These are phyloP conservation scores for Heliangelus exortis DNA, from an alignment of 2,797 vertebrate genomes.

Conservation along the genomic window DNA sequence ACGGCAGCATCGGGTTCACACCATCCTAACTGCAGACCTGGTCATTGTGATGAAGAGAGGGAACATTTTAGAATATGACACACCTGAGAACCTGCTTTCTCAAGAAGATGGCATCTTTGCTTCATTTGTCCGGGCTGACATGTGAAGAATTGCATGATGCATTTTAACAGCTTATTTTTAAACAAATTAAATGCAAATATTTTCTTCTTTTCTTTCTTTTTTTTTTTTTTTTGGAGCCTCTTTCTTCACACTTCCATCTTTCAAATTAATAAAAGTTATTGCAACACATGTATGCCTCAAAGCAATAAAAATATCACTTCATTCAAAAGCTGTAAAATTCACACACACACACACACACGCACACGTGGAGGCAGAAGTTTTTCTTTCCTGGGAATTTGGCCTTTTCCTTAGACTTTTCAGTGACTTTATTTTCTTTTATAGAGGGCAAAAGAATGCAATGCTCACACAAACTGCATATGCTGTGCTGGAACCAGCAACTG, in stretches of 20 bases:
- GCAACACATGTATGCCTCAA: conserved; percentile 29
- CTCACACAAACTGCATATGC: conserved; percentile 16
- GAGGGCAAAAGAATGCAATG: not conserved
- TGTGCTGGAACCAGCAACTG: not conserved
- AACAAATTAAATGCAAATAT: conserved; percentile 20
- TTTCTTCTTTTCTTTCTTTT: not conserved
- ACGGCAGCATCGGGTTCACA: conserved; percentile 94
- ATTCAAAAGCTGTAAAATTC: not conserved
- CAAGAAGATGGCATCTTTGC: conserved; percentile 93
- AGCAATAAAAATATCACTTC: conserved; percentile 54
- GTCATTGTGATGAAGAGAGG: conserved; percentile 98
- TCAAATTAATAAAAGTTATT: conserved; percentile 33
- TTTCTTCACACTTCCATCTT: conserved; percentile 10
- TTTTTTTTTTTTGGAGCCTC: not conserved
- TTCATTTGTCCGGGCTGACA: conserved; percentile 95
- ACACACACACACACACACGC: not conserved
- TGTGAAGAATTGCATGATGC: conserved; percentile 77
- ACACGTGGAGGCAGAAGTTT: not conserved
- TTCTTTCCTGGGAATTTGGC: not conserved
- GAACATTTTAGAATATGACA: conserved; percentile 94
- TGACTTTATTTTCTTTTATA: not conserved
- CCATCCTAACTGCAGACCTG: conserved; percentile 94
- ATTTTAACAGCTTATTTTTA: conserved; percentile 38
- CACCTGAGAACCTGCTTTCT: conserved; percentile 90
- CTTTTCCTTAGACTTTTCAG: not conserved